These are phyloP conservation scores for Thunnus albacares DNA, from an alignment of 2,797 vertebrate species.

Conservation along the genomic window DNA sequence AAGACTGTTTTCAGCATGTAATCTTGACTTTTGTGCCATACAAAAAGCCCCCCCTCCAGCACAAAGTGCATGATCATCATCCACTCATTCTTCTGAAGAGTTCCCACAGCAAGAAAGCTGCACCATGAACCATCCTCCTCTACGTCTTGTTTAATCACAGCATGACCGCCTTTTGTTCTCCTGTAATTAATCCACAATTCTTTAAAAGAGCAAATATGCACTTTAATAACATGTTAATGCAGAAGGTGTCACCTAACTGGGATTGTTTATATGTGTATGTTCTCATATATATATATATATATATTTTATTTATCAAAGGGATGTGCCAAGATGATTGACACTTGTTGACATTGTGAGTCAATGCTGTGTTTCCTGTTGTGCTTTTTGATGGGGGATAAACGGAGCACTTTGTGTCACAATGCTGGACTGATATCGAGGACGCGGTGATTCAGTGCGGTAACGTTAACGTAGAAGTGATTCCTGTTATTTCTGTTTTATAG, in stretches of 20 bases:
- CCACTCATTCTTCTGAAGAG: conserved; percentile 20
- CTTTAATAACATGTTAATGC: conserved; percentile 78
- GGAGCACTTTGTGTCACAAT: conserved; percentile 8
- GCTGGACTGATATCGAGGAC: not conserved
- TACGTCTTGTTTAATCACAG: conserved; percentile 25
- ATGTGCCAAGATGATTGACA: conserved; percentile 64
- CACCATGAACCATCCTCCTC: not conserved
- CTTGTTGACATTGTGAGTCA: conserved; percentile 18
- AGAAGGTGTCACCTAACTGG: conserved; percentile 51
- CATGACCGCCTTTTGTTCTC: conserved; percentile 50
- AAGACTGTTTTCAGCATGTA: conserved; percentile 46
- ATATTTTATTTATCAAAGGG: conserved; percentile 61
- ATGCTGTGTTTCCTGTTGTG: conserved; percentile 18
- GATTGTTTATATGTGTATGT: conserved; percentile 54
- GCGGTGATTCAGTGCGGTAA: conserved; percentile 8
- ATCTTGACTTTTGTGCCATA: conserved; percentile 51
- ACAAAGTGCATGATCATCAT: conserved; percentile 65
- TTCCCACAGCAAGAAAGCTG: not conserved
- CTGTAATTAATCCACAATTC: conserved; percentile 49
- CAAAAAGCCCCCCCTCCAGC: conserved; percentile 33
- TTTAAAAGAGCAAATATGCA: conserved; percentile 73
- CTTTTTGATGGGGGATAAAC: not conserved
- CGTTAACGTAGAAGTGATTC: not conserved
- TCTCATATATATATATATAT: conserved; percentile 43
- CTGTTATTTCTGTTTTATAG: conserved; percentile 68